A percentile compares a stretch with the other conserved stretches of the same genome.
Conservation (phyloP, 2,113 vertebrate genomes). For the Cinclus cinclus region DNA sequence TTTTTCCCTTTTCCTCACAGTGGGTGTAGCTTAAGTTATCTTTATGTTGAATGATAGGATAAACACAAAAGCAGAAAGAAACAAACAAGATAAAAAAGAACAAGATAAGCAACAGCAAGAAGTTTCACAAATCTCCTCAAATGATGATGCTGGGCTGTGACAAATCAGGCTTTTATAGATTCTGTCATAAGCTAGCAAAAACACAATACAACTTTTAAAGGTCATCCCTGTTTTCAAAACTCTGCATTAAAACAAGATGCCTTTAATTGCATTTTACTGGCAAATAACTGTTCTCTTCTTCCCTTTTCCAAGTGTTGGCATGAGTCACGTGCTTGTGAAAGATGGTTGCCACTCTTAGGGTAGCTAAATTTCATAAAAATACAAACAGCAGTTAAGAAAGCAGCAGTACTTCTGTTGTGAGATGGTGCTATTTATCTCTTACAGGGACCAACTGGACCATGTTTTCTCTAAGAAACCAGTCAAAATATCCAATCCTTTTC, state of each 20-base stretch:
- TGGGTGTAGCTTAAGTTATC: background rate
- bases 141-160: background rate
- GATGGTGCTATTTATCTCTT: background rate
- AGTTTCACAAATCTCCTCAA: background rate
- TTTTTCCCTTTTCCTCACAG: background rate
- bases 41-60: background rate
- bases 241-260: background rate
- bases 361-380: background rate
- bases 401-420: background rate
- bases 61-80: slow-evolving; percentile 1
- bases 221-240: background rate
- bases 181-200: slow-evolving; percentile 2
- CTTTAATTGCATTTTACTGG: background rate
- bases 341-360: background rate
- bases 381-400: background rate
- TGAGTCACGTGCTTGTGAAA: background rate
- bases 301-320: background rate
- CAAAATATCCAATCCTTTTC: background rate
- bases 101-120: background rate
- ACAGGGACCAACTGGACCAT: accelerated
- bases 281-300: background rate
- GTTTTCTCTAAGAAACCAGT: background rate
- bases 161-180: background rate
- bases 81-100: background rate
- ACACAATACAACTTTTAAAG: background rate